A percentile compares a stretch with the other conserved stretches of the same genome.
Evolutionary conservation across 2,888 invertebrate genomes (phyloP).

Genomic region (Cataglyphis cursor): DNA sequence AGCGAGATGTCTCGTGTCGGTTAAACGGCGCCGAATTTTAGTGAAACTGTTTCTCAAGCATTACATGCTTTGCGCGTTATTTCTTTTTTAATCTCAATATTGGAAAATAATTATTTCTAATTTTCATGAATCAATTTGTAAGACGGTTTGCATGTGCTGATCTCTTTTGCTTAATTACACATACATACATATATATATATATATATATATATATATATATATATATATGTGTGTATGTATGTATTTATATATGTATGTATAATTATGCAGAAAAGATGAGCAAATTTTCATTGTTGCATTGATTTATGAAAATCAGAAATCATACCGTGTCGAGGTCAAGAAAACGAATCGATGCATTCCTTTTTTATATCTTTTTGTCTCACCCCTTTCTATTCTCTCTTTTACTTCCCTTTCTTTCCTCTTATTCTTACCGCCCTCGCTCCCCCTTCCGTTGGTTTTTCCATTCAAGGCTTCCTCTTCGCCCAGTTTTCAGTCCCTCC

Average conservation of each 20-base stretch:
- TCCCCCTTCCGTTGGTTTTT: conserved; percentile 79
- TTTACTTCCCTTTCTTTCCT: conserved; percentile 66
- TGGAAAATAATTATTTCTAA: conserved; percentile 3
- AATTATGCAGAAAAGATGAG: not conserved
- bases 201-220: too few relatives aligned
- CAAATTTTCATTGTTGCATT: conserved; percentile 12
- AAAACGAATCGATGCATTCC: conserved; percentile 84
- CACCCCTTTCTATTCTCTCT: conserved; percentile 72
- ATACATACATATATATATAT: not conserved
- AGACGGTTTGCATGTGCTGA: not conserved
- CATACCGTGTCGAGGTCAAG: conserved; percentile 82
- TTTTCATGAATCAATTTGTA: not conserved
- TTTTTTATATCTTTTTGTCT: conserved; percentile 79
- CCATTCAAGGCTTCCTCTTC: conserved; percentile 83
- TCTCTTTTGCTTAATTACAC: not conserved
- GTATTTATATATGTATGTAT: not conserved
- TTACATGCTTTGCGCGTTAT: not conserved
- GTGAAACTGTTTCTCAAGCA: conserved; percentile 5
- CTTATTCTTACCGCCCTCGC: conserved; percentile 68
- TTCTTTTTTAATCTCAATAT: not conserved
- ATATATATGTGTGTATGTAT: too few relatives aligned
- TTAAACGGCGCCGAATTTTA: conserved; percentile 35
- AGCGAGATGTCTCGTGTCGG: conserved; percentile 35
- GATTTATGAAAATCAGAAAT: conserved; percentile 7
- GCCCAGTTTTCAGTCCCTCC: conserved; percentile 79